phyloP scores from a whole-genome alignment of 2,888 invertebrate genomes.

The Thecophora atra region DNA sequence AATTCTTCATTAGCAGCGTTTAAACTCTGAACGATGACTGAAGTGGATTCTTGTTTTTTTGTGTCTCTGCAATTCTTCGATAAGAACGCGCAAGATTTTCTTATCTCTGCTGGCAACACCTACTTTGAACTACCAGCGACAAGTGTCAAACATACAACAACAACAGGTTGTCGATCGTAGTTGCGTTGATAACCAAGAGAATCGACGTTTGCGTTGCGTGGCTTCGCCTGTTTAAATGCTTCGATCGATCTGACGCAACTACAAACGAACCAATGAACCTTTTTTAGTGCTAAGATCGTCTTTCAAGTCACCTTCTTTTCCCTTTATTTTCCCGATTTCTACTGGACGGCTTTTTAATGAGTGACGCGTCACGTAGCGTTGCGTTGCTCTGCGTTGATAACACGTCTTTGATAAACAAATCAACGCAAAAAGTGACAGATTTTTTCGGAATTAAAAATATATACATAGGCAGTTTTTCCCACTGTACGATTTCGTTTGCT shows the following conservation, averaged over 20 bases:
- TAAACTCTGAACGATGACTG: constrained; percentile 40
- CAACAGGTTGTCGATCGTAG: constrained; percentile 7
- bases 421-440: constrained; percentile 18
- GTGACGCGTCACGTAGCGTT: not conserved
- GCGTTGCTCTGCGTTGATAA: not conserved
- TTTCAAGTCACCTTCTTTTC: not conserved
- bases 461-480: not conserved
- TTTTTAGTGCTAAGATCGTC: too few species aligned
- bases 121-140: constrained; percentile 10
- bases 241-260: not conserved
- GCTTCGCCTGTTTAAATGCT: constrained; percentile 2
- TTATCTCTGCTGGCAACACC: constrained; percentile 23
- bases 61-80: not conserved
- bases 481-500: not conserved
- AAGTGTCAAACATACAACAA: constrained; percentile 15
- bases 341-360: not conserved
- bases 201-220: not conserved
- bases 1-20: constrained; percentile 51
- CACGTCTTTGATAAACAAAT: constrained; percentile 14
- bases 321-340: too few species aligned
- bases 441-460: not conserved
- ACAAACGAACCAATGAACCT: not conserved
- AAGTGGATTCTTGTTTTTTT: not conserved
- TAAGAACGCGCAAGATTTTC: constrained; percentile 5
- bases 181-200: not conserved